A percentile compares a stretch with the other conserved stretches of the same genome.
These are phyloP conservation scores for Streptopelia turtur DNA, from an alignment of 2,797 vertebrate genomes.

Conservation along the genomic window DNA sequence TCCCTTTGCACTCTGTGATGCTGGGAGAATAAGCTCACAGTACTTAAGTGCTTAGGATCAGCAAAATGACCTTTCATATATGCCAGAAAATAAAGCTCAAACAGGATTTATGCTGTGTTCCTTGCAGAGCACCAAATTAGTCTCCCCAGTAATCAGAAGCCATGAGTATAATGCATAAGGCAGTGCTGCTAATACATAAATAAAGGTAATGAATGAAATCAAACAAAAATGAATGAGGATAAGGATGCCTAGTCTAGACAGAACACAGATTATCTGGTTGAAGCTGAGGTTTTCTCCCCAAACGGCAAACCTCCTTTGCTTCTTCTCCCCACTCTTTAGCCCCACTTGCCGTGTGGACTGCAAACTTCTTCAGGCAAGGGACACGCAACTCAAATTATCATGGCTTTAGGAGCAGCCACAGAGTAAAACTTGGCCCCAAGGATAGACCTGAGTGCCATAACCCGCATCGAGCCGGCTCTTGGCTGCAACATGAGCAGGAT, in stretches of 20 bases:
- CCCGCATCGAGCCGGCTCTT: not conserved
- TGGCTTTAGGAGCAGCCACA: not conserved
- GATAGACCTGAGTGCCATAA: not conserved
- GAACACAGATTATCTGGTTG: not conserved
- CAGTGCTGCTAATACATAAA: not conserved
- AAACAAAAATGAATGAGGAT: not conserved
- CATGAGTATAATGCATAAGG: not conserved
- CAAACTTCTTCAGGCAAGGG: not conserved
- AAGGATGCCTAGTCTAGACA: not conserved
- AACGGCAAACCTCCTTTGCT: not conserved
- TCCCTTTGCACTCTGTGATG: not conserved
- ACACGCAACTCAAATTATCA: not conserved
- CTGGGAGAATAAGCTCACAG: not conserved
- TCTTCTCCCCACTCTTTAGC: not conserved
- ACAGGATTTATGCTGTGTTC: not conserved
- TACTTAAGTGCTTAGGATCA: constrained; percentile 19
- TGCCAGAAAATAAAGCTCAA: not conserved
- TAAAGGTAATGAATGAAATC: not conserved
- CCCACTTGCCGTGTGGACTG: not conserved
- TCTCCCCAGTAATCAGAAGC: constrained; percentile 16
- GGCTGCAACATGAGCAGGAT: not conserved
- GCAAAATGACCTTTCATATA: not conserved
- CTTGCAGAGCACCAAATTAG: constrained; percentile 28
- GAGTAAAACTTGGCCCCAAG: not conserved
- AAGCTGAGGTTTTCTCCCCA: not conserved